phyloP scores from a whole-genome alignment of 2,113 vertebrate genomes.

The Vombatus ursinus region DNA sequence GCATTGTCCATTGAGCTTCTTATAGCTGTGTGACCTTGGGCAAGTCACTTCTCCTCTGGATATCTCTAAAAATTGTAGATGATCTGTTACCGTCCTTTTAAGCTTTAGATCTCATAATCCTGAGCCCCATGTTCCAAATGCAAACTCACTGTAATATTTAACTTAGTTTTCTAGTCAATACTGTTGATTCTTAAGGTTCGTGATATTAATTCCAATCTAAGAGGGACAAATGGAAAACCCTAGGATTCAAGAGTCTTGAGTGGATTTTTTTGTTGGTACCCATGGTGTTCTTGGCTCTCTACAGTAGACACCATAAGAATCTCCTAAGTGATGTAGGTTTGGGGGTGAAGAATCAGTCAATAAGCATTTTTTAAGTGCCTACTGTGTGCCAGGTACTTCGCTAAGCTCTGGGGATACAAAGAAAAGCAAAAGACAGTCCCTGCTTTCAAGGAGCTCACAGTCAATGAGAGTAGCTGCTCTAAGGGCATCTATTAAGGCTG shows the following conservation, averaged over 20 bases:
- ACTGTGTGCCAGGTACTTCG: not conserved
- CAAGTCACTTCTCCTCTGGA: not conserved
- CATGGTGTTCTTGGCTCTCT: not conserved
- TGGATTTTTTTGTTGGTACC: not conserved
- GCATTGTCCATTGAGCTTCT: not conserved
- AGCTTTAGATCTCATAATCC: not conserved
- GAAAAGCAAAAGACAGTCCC: not conserved
- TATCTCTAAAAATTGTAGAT: not conserved
- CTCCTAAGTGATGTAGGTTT: not conserved
- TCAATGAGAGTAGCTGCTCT: not conserved
- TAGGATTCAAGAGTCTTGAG: not conserved
- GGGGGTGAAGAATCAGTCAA: not conserved
- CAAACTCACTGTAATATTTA: not conserved
- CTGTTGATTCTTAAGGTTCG: not conserved
- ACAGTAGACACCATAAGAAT: not conserved
- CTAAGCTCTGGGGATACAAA: not conserved
- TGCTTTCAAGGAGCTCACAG: not conserved
- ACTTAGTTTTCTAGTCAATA: not conserved
- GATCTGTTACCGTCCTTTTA: not conserved
- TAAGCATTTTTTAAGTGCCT: not conserved
- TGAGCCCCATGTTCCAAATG: not conserved
- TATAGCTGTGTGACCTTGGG: not conserved
- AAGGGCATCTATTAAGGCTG: not conserved
- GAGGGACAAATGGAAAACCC: not conserved
- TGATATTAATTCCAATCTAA: not conserved